phyloP scores from a whole-genome alignment of 1,140 invertebrate species.

The Dreissena polymorpha region DNA sequence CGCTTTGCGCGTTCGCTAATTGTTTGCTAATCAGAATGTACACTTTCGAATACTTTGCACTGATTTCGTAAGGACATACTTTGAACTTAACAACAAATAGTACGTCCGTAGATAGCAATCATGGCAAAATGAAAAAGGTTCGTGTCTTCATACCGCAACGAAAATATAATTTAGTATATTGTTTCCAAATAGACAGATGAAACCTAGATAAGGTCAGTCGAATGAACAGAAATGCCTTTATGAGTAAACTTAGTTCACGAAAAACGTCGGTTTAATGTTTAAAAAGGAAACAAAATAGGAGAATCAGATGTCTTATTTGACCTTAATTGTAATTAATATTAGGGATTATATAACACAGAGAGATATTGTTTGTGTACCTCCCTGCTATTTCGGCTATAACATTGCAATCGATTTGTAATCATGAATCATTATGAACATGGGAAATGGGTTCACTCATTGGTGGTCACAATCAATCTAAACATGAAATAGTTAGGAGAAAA shows the following conservation, averaged over 20 bases:
- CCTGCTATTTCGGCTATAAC: too few species aligned
- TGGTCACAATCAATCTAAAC: too few species aligned
- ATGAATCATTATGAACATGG: too few species aligned
- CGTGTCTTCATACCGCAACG: constrained; percentile 7
- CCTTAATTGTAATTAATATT: background rate
- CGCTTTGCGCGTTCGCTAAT: constrained; percentile 16
- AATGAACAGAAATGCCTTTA: constrained; percentile 13
- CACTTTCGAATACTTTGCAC: constrained; percentile 37
- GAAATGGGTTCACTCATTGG: too few species aligned
- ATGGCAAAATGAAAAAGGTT: constrained; percentile 18
- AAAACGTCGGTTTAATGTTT: constrained; percentile 37
- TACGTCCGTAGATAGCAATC: constrained; percentile 23
- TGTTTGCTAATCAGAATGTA: constrained; percentile 14
- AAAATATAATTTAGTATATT: constrained; percentile 38
- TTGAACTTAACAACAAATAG: constrained; percentile 23
- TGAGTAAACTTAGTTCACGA: constrained; percentile 12
- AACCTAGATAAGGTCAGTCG: constrained; percentile 3
- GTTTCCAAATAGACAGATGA: constrained; percentile 39
- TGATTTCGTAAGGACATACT: too few species aligned
- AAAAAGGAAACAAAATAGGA: constrained; percentile 42
- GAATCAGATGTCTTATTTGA: constrained; percentile 16
- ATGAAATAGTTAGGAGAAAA: too few species aligned
- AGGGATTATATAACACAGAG: too few species aligned
- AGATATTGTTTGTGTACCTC: too few species aligned
- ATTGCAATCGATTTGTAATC: too few species aligned